Evolutionary conservation across 2,888 invertebrate genomes (phyloP).

Genomic region (Acheta domesticus): DNA sequence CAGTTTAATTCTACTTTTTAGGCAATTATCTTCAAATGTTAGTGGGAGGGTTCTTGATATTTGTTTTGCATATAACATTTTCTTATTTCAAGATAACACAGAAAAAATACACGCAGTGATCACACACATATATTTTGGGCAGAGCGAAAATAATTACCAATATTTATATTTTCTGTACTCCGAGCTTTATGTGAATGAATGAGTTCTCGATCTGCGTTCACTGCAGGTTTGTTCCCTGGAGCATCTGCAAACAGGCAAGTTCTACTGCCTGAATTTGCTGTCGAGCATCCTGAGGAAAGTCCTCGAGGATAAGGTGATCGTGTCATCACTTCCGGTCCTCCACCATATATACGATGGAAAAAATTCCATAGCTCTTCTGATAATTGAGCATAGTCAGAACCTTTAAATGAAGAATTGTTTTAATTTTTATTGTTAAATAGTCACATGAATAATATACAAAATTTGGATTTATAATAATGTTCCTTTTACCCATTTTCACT

Average conservation of each 20-base stretch:
- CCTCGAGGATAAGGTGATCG: constrained; percentile 33
- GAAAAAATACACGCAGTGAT: too few species aligned
- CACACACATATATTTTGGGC: too few species aligned
- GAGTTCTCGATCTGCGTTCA: constrained; percentile 19
- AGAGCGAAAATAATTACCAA: neutral
- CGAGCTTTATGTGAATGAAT: constrained; percentile 33
- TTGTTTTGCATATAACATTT: too few species aligned
- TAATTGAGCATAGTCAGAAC: constrained; percentile 70
- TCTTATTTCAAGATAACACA: too few species aligned
- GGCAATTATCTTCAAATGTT: too few species aligned
- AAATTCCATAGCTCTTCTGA: constrained; percentile 85
- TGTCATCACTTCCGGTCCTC: constrained; percentile 76
- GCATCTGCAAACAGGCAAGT: neutral
- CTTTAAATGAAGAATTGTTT: constrained; percentile 41
- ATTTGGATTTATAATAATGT: neutral
- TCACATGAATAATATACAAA: constrained; percentile 18
- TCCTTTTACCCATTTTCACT: constrained; percentile 46
- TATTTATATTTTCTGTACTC: constrained; percentile 35
- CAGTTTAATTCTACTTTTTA: too few species aligned
- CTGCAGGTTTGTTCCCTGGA: constrained; percentile 18
- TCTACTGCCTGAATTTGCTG: neutral
- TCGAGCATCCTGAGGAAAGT: neutral
- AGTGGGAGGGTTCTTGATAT: too few species aligned
- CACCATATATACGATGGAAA: constrained; percentile 80
- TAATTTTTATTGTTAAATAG: constrained; percentile 27